Evolutionary conservation across 1,140 invertebrate species (phyloP).

Genomic region (Drosophila watanabei): DNA sequence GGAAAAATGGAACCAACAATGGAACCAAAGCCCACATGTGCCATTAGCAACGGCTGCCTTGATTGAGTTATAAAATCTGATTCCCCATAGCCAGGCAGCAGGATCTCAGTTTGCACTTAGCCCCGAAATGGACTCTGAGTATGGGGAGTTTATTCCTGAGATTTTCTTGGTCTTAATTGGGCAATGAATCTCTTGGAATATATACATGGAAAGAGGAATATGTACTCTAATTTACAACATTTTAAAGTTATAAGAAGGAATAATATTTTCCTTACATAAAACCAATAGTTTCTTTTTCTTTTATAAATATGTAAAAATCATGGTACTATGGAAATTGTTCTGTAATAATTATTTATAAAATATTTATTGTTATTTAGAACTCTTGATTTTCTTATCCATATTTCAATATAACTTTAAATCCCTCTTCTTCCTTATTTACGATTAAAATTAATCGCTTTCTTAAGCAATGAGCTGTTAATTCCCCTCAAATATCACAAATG

Average conservation of each 20-base stretch:
- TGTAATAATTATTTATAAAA: too few species aligned
- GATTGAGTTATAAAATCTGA: constrained; percentile 80
- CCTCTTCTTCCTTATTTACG: not conserved
- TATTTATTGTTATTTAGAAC: not conserved
- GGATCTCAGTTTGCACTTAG: constrained; percentile 37
- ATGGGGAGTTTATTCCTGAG: not conserved
- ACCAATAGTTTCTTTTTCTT: too few species aligned
- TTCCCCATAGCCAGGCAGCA: constrained; percentile 33
- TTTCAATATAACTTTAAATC: not conserved
- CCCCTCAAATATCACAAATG: not conserved
- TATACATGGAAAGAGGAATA: not conserved
- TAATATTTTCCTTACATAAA: too few species aligned
- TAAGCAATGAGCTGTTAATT: constrained; percentile 15
- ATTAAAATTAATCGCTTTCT: not conserved
- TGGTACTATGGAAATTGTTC: too few species aligned
- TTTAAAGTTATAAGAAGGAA: too few species aligned
- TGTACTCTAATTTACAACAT: not conserved
- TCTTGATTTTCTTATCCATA: not conserved
- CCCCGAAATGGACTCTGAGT: not conserved
- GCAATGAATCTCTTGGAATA: not conserved
- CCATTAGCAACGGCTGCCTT: constrained; percentile 78
- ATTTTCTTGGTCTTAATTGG: constrained; percentile 17
- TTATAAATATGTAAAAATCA: too few species aligned
- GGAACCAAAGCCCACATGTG: constrained; percentile 67
- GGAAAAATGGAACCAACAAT: constrained; percentile 22